Percentiles rank a stretch among this genome's conserved stretches.
Evolutionary conservation across 2,797 vertebrate species (phyloP).

Genomic region (Allobates femoralis): DNA sequence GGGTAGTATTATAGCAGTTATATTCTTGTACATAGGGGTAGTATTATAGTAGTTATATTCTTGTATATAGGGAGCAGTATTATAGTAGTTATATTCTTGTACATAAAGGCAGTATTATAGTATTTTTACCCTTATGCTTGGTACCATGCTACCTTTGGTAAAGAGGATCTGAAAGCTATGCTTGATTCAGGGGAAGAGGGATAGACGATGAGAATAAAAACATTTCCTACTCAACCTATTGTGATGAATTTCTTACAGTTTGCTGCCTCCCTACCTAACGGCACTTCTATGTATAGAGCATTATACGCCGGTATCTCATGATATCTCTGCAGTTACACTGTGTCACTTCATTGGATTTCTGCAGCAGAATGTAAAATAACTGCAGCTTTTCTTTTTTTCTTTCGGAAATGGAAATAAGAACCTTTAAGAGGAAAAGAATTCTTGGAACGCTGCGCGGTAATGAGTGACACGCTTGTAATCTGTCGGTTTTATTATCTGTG

Average conservation of each 20-base stretch:
- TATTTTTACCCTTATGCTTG: too few species aligned
- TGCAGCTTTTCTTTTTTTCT: background rate
- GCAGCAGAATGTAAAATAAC: background rate
- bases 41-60: too few species aligned
- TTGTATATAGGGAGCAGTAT: too few species aligned
- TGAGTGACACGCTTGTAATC: slow-evolving; percentile 65
- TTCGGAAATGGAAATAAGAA: background rate
- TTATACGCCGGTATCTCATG: background rate
- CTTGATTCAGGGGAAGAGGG: background rate
- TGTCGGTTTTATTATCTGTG: slow-evolving; percentile 68
- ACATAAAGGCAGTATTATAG: too few species aligned
- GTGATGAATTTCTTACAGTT: background rate
- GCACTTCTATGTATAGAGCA: too few species aligned
- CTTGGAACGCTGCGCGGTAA: slow-evolving; percentile 56
- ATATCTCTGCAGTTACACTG: background rate
- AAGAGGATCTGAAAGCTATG: background rate
- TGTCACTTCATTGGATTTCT: background rate
- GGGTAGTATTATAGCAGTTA: too few species aligned
- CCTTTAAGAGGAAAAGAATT: slow-evolving; percentile 3
- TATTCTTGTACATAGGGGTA: too few species aligned
- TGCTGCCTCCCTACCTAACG: background rate
- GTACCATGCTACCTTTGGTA: background rate
- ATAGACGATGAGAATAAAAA: background rate
- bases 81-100: too few species aligned
- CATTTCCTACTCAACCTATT: background rate